Base-by-base conservation (phyloP, 2,113 vertebrate genomes). In the Isurus oxyrinchus region DNA sequence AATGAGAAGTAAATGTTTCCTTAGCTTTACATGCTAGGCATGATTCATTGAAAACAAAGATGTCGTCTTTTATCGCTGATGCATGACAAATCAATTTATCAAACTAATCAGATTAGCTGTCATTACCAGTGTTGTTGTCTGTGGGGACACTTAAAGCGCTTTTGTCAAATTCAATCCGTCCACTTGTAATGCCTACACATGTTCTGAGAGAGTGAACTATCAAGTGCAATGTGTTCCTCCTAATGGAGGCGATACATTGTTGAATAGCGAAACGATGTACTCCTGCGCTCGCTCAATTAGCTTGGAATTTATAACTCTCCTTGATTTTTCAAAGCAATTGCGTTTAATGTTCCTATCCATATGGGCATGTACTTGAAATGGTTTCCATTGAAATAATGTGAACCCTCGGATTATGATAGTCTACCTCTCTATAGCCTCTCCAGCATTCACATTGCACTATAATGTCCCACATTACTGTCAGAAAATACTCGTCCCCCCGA, bases 111-210 rank as follows among this genome's bases (percentile, higher is more conserved):
- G 86, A n/a, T 96, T 96, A 79, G 96, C 96, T 57, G 69, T 96
- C 96, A 96, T 61, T 66, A 53, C 69, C 95, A 96, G 90, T 88
- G 61, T 81, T 57, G 66, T 79, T 91, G 61, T 96, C 61, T 96
- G 95, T 96, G 2, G 81, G 96, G 91, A 96, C 97, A 97, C 96
- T 94, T 97, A 96, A 44, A 63, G 96, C 81, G 0, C 1, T 93
- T 96, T 97, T 97, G 96, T 97, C 97, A 97, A 97, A 98, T 97
- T 97, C 97, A 97, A 97, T 97, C 97, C 97, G 94, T 88, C 61
- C 96, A 97, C 97, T 97, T 97, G 97, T 97, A 97, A 97, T 97
- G 97, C 97, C 97, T 97, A 98, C 97, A 97, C 97, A 97, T 97
- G 97, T 97, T 97, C 97, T 97, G 97, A 40, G 97, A 97, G 97